Percentiles rank a stretch among this genome's conserved stretches.
These are phyloP conservation scores for Gnatocerus cornutus DNA, from an alignment of 2,888 invertebrate species.

Conservation along the genomic window DNA sequence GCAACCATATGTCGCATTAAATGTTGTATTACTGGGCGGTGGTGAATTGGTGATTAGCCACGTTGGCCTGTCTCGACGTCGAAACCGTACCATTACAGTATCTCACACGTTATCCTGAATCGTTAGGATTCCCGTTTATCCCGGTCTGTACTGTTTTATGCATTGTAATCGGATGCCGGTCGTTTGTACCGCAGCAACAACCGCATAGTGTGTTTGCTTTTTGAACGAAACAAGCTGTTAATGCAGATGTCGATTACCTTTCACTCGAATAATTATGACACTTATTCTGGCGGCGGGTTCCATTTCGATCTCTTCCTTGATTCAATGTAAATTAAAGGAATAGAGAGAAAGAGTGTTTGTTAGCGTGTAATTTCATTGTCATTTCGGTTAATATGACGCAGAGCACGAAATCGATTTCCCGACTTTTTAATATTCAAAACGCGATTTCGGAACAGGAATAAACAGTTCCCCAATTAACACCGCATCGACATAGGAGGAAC, in stretches of 20 bases:
- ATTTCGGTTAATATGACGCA: slow-evolving; percentile 6
- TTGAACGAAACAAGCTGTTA: slow-evolving; percentile 22
- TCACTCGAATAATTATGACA: background rate
- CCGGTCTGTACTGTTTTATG: slow-evolving; percentile 61
- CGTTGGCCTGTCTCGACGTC: slow-evolving; percentile 20
- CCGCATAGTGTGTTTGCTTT: slow-evolving; percentile 26
- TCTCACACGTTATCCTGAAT: slow-evolving; percentile 58
- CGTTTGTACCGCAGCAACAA: slow-evolving; percentile 47
- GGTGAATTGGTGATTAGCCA: slow-evolving; percentile 27
- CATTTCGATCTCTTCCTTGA: background rate
- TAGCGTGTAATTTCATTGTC: background rate
- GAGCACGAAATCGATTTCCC: slow-evolving; percentile 40
- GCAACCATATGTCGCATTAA: slow-evolving; percentile 48
- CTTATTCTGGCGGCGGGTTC: background rate
- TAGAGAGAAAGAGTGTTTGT: background rate
- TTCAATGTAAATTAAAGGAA: background rate
- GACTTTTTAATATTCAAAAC: slow-evolving; percentile 60
- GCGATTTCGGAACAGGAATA: slow-evolving; percentile 64
- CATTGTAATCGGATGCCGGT: slow-evolving; percentile 59
- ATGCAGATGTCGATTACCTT: slow-evolving; percentile 25
- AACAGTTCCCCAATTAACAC: slow-evolving; percentile 69
- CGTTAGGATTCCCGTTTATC: slow-evolving; percentile 59
- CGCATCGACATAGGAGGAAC: slow-evolving; percentile 63
- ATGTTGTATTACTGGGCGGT: slow-evolving; percentile 8
- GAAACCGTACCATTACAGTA: slow-evolving; percentile 30